Percentiles rank a stretch among this genome's conserved stretches.
phyloP scores from a whole-genome alignment of 2,888 invertebrate species.

The Acrocera orbiculus region DNA sequence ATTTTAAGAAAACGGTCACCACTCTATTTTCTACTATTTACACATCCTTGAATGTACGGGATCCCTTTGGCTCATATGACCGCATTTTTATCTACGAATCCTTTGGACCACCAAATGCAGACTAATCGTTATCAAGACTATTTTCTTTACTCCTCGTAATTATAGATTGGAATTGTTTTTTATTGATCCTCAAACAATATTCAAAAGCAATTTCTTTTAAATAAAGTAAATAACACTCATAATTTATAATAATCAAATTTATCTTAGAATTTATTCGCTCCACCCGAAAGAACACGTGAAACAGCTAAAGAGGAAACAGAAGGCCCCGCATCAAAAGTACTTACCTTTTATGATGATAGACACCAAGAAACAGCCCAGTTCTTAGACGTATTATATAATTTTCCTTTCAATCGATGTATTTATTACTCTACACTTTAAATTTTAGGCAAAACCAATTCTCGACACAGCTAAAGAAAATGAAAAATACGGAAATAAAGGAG shows the following conservation, averaged over 20 bases:
- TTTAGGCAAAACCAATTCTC: slow-evolving; percentile 49
- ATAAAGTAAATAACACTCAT: too few relatives aligned
- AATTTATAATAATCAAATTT: neutral
- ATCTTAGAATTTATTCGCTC: slow-evolving; percentile 12
- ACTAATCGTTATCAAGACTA: too few relatives aligned
- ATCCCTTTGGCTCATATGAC: too few relatives aligned
- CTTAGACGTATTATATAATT: slow-evolving; percentile 18
- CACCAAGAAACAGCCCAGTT: slow-evolving; percentile 22
- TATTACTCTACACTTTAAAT: neutral
- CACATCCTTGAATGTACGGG: too few relatives aligned
- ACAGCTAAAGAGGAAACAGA: slow-evolving; percentile 27
- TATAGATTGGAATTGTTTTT: too few relatives aligned
- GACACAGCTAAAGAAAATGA: slow-evolving; percentile 60
- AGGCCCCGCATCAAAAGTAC: slow-evolving; percentile 23
- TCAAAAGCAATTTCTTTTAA: too few relatives aligned
- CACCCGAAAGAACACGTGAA: slow-evolving; percentile 21
- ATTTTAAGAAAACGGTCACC: too few relatives aligned
- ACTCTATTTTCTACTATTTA: too few relatives aligned
- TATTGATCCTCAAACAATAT: too few relatives aligned
- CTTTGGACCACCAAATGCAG: too few relatives aligned
- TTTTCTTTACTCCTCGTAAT: too few relatives aligned
- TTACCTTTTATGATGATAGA: slow-evolving; percentile 22
- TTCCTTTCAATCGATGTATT: neutral
- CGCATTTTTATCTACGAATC: too few relatives aligned
- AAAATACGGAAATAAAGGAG: slow-evolving; percentile 60